Base-by-base conservation (phyloP, 2,797 vertebrate genomes). In the Halcyon leucocephala region DNA sequence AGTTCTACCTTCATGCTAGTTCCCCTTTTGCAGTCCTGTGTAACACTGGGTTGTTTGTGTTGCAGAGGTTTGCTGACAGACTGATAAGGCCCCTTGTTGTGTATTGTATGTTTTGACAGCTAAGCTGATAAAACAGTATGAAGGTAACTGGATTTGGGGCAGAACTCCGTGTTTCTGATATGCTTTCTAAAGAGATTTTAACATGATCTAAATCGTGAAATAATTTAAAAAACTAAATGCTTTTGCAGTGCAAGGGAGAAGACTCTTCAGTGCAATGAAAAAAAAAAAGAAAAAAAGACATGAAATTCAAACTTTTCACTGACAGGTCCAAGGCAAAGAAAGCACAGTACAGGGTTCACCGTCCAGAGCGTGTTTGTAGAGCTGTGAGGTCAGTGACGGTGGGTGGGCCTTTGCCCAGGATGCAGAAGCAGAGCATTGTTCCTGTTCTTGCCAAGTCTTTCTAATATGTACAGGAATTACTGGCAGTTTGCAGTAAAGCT, bases 101-200 rank as follows among this genome's bases (percentile, higher is more conserved):
- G 44, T 28, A 52, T 15, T 22, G 6, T 12, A 1, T 22, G 26
- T 69, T 76, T 62, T 58, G 66, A 22, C 46, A 52, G 6, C 8
- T 20, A 37, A 62, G 48, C 39, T 46, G 41, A 35, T 9, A 31
- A 8, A 55, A 7, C 18, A 41, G 31, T 25, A 10, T 7, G 25
- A 24, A 65, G 51, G 21, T 69, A 65, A 41, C 62, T n/a, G 37
- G 69, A 16, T 61, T 42, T 62, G 69, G 58, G 67, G 52, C 25
- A 76, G 64, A 76, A 26, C 12, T n/a, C 46, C 26, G 4, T 17
- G n/a, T 88, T 77, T 74, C 76, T 14, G 4, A n/a, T 64, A 0
- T 64, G 82, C 61, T 93, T 70, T 55, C 57, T 78, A 7, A 54
- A 48, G 82, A 91, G 69, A 41, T 78, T 83, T 90, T 86, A 67